These are phyloP conservation scores for Knipowitschia caucasica DNA, from an alignment of 2,797 vertebrate species.

Conservation along the genomic window DNA sequence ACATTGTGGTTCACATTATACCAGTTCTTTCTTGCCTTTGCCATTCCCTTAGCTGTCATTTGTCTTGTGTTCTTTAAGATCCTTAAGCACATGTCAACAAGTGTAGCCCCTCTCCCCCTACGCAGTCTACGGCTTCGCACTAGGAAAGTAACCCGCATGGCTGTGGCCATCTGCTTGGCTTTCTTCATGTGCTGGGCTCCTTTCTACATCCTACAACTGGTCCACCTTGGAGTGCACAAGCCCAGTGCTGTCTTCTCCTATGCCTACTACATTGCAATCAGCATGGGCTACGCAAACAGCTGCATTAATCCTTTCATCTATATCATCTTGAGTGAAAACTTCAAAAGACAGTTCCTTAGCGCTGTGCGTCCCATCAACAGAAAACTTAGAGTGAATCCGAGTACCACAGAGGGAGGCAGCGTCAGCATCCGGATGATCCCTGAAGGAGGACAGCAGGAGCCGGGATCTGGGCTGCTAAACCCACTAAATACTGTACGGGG, in stretches of 20 bases:
- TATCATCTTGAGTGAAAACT: conserved; percentile 81
- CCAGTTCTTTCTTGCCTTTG: conserved; percentile 85
- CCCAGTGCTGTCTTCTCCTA: conserved; percentile 80
- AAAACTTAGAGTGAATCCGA: conserved; percentile 65
- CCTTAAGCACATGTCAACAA: conserved; percentile 83
- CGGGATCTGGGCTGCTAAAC: conserved; percentile 21
- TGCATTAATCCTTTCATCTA: conserved; percentile 88
- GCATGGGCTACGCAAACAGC: conserved; percentile 86
- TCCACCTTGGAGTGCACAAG: conserved; percentile 77
- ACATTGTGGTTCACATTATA: conserved; percentile 88
- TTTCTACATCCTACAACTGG: conserved; percentile 83
- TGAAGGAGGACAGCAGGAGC: conserved; percentile 61
- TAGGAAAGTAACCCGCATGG: conserved; percentile 83
- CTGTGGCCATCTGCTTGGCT: conserved; percentile 82
- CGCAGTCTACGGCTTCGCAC: conserved; percentile 76
- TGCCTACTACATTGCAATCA: conserved; percentile 84
- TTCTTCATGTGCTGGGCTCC: conserved; percentile 84
- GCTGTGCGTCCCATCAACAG: conserved; percentile 69
- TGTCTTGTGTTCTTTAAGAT: conserved; percentile 84
- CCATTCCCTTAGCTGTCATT: conserved; percentile 79
- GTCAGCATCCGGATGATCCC: conserved; percentile 74
- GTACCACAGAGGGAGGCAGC: conserved; percentile 74
- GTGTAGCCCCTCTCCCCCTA: conserved; percentile 79
- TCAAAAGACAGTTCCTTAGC: conserved; percentile 79
- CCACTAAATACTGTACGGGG: conserved; percentile 21